Conservation (phyloP, 1,140 invertebrate species). For the Drosophila biarmipes region DNA sequence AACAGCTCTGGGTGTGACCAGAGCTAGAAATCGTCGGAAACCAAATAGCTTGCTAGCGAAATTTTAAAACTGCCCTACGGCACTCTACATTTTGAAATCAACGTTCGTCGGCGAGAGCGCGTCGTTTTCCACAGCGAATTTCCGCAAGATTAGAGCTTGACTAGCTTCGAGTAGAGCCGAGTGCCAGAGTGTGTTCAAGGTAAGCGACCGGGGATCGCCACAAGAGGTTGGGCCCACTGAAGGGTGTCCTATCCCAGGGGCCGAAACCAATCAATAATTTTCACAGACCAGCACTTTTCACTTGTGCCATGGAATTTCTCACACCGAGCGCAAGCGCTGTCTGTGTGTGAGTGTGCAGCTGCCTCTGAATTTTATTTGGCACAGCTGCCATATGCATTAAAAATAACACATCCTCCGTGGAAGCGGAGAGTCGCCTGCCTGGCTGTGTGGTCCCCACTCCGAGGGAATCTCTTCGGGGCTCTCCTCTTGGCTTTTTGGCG, state of each 20-base stretch:
- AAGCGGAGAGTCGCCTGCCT: constrained; percentile 19
- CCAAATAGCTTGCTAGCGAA: no score
- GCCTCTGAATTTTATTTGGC: constrained; percentile 59
- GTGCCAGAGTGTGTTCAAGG: constrained; percentile 3
- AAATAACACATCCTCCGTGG: constrained; percentile 57
- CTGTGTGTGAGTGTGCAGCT: constrained; percentile 48
- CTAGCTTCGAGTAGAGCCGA: not conserved
- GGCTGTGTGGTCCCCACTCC: not conserved
- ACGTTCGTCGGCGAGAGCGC: constrained; percentile 32
- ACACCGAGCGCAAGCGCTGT: constrained; percentile 42
- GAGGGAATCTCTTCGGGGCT: not conserved
- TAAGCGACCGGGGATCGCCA: constrained; percentile 4
- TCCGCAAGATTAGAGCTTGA: constrained; percentile 4
- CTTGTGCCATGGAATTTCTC: constrained; percentile 62
- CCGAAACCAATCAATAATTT: constrained; percentile 32
- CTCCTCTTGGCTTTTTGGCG: constrained; percentile 24
- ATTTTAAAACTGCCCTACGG: not conserved
- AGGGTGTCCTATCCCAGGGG: no score
- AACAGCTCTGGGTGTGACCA: no score
- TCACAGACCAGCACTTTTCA: constrained; percentile 10
- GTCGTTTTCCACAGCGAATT: constrained; percentile 16
- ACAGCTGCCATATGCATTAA: constrained; percentile 63
- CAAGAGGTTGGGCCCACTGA: not conserved
- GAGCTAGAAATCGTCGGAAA: not conserved
- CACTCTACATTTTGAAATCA: constrained; percentile 13